Evolutionary conservation across 2,113 vertebrate genomes (phyloP).

Genomic region (Mustela nigripes): DNA sequence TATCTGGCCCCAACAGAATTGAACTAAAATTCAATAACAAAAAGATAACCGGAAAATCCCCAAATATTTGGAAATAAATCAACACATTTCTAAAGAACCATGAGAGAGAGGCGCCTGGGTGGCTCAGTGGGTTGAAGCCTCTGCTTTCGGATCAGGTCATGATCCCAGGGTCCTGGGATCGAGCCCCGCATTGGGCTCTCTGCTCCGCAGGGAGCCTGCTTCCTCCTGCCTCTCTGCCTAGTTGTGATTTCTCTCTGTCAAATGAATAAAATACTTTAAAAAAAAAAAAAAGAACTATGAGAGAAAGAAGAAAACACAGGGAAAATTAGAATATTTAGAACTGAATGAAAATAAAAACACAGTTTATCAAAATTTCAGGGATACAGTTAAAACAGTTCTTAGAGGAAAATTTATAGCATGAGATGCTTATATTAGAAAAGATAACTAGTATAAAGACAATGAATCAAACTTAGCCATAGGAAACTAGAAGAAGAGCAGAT

Average conservation of each 20-base stretch:
- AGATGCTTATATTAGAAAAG: conserved; percentile 2
- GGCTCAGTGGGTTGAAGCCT: too few species aligned
- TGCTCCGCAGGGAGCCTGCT: too few species aligned
- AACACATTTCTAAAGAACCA: neutral
- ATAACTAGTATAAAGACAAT: neutral
- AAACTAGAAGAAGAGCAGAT: conserved; percentile 7
- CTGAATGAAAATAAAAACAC: neutral
- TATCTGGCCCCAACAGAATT: neutral
- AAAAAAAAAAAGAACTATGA: neutral
- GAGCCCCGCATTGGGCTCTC: too few species aligned
- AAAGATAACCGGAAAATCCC: neutral
- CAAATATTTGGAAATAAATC: conserved; percentile 31
- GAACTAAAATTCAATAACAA: neutral
- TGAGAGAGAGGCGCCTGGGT: neutral
- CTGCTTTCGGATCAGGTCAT: too few species aligned
- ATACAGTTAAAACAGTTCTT: neutral
- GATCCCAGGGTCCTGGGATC: too few species aligned
- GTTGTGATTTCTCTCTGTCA: too few species aligned
- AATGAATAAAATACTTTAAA: too few species aligned
- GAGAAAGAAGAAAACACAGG: neutral
- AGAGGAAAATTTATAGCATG: neutral
- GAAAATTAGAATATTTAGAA: conserved; percentile 2
- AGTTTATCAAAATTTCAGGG: neutral
- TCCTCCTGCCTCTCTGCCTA: too few species aligned
- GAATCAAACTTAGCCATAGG: neutral